Evolutionary conservation across 2,888 invertebrate genomes (phyloP).

Genomic region (Panzeria rudis): DNA sequence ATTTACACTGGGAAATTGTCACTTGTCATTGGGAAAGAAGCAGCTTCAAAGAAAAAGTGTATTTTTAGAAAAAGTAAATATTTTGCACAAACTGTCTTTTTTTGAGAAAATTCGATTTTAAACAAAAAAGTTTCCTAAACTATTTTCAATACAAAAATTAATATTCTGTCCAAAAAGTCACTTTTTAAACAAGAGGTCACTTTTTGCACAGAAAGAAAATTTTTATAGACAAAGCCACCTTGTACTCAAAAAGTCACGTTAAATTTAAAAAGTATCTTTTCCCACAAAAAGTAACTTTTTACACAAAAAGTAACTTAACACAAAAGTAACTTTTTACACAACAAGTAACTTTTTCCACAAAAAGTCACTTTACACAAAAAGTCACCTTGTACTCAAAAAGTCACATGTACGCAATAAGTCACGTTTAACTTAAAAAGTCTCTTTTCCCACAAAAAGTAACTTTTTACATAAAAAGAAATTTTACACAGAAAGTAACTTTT

Average conservation of each 20-base stretch:
- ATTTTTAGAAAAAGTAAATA: neutral
- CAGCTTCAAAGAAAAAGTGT: neutral
- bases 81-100: neutral
- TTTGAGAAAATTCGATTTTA: neutral
- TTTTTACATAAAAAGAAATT: too few relatives aligned
- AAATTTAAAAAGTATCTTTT: neutral
- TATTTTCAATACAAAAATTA: neutral
- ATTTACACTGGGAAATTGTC: slow-evolving; percentile 18
- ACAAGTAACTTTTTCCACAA: neutral
- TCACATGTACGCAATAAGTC: neutral
- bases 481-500: neutral
- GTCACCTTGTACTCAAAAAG: neutral
- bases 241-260: neutral
- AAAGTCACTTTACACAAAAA: neutral
- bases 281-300: neutral
- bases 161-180: neutral
- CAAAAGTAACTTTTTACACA: neutral
- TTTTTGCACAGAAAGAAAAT: neutral
- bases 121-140: neutral
- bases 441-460: too few relatives aligned
- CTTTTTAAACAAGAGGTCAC: neutral
- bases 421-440: neutral
- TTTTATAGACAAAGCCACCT: neutral
- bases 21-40: neutral
- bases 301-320: neutral